phyloP scores from a whole-genome alignment of 2,797 vertebrate genomes.

The Rhincodon typus region DNA sequence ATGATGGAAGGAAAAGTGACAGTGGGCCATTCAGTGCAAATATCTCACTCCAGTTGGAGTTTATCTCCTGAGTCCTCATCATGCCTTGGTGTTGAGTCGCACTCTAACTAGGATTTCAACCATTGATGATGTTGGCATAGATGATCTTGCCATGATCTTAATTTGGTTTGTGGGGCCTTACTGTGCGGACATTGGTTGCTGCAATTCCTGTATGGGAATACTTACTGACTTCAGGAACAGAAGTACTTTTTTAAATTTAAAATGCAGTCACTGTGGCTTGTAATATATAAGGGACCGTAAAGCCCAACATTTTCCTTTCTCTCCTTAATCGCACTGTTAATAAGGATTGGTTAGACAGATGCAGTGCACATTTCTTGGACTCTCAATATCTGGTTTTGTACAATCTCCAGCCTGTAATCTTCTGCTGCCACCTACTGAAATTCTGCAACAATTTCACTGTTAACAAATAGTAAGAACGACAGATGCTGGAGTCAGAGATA shows the following conservation, averaged over 20 bases:
- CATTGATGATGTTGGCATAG: neutral
- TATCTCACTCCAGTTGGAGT: no score
- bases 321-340: neutral
- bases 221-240: neutral
- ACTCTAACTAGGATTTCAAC: no score
- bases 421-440: conserved; percentile 31
- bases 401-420: neutral
- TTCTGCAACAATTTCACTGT: neutral
- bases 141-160: neutral
- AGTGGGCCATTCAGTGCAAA: no score
- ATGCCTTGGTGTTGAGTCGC: no score
- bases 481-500: no score
- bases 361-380: neutral
- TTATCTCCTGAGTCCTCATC: no score
- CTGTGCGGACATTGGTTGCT: neutral
- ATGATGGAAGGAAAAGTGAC: no score
- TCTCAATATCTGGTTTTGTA: no score
- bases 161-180: neutral
- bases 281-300: neutral
- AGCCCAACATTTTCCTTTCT: neutral
- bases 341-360: neutral
- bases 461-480: no score
- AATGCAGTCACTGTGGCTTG: neutral
- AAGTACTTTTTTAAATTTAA: neutral
- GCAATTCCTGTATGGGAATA: neutral